Conservation (phyloP, 1,140 invertebrate genomes). For the Drosophila ficusphila region DNA sequence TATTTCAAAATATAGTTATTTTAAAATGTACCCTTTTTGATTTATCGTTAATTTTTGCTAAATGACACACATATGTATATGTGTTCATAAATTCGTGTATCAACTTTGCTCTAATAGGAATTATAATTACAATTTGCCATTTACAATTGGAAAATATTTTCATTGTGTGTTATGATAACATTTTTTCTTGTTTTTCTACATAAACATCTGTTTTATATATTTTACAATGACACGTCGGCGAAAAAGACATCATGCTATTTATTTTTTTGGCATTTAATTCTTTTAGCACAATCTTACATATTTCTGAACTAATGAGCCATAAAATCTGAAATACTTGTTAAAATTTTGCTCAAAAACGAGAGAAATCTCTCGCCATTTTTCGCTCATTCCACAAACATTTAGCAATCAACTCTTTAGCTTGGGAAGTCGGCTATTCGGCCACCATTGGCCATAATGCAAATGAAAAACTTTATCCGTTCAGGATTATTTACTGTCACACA, state of each 20-base stretch:
- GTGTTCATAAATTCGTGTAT: constrained; percentile 11
- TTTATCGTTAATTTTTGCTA: constrained; percentile 31
- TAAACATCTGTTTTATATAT: constrained; percentile 36
- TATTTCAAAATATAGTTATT: constrained; percentile 24
- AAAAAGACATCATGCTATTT: constrained; percentile 27
- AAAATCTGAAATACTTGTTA: constrained; percentile 31
- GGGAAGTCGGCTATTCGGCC: constrained; percentile 32
- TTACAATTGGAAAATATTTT: not conserved
- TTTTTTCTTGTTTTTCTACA: not conserved
- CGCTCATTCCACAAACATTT: constrained; percentile 17
- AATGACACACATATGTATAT: constrained; percentile 23
- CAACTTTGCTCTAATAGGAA: not conserved
- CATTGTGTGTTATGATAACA: constrained; percentile 5
- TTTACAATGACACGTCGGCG: constrained; percentile 14
- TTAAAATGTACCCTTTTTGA: constrained; percentile 8
- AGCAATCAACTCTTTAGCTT: constrained; percentile 27
- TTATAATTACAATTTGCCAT: constrained; percentile 1
- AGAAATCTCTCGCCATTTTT: constrained; percentile 4
- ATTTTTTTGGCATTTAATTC: constrained; percentile 32
- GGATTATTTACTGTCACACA: constrained; percentile 38
- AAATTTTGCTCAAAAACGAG: constrained; percentile 2
- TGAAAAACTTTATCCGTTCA: constrained; percentile 47
- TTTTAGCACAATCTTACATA: constrained; percentile 33
- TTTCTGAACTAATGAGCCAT: constrained; percentile 59
- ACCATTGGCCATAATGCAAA: constrained; percentile 41